Base-by-base conservation (phyloP, 2,113 vertebrate species). In the Ursus arctos region DNA sequence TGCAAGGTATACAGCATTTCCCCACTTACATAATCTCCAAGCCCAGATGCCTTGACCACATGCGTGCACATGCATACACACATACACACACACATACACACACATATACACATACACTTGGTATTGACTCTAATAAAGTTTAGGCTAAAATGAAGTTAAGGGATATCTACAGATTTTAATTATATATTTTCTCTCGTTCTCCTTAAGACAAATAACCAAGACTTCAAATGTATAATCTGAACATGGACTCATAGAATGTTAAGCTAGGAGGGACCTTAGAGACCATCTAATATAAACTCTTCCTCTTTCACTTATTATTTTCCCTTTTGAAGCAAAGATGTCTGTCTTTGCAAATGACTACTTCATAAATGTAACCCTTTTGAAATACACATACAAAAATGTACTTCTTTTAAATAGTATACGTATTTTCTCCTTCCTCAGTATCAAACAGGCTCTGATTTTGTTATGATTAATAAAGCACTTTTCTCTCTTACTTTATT, bases 391-490 rank as follows among this genome's bases (percentile, higher is more conserved):
- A 71, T 55, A 95, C 21, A 92, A 6, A 92, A 82, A 94, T 28
- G 71, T 1, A 92, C 12, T 24, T 22, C 24, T 95, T 90, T 95
- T 49, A 95, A 95, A 92, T 88, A 53, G 59, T 96, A 79, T n/a
- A 88, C 43, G 65, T 65, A 94, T 90, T 82, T 98, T 93, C 16
- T 95, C 59, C 61, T 88, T 93, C 51, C n/a, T 84, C 15, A 53
- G 19, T 84, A 91, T 98, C 63, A 88, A 96, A 90, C 36, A 91
- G 53, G 28, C 24, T 65, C 43, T 84, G 36, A 63, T 93, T 83
- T 95, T 74, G 21, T 91, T 90, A 87, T 84, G 10, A 95, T 92
- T 81, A 63, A 96, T 82, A 97, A 88, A 85, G 81, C 10, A 96
- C n/a, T 71, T 92, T 97, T 95, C 61, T 91, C 51, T 89, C 59